A percentile compares a stretch with the other conserved stretches of the same genome.
phyloP scores from a whole-genome alignment of 2,113 vertebrate genomes.

The Eira barbara region DNA sequence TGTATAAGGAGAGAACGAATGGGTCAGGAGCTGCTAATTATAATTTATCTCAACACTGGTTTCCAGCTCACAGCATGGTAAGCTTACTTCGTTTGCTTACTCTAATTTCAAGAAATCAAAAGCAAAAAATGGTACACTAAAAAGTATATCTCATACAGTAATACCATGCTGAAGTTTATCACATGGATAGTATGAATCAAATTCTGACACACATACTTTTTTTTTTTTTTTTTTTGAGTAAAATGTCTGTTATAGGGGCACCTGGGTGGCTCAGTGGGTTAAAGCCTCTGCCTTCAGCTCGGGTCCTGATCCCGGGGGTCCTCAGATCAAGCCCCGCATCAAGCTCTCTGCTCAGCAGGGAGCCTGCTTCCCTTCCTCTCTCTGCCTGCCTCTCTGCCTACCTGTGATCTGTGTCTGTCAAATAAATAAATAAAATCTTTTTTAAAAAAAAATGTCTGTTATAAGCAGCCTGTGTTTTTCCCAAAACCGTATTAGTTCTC shows the following conservation, averaged over 20 bases:
- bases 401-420: too few species aligned
- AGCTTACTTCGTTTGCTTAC: not conserved
- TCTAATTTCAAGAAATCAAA: conserved; percentile 11
- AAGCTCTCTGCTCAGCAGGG: too few species aligned
- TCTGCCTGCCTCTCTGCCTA: too few species aligned
- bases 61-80: not conserved
- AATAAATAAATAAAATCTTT: too few species aligned
- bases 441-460: not conserved
- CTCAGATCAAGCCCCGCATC: too few species aligned
- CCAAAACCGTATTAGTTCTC: conserved; percentile 10
- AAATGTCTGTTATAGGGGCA: not conserved
- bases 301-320: too few species aligned
- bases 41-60: not conserved
- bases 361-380: too few species aligned
- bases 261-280: too few species aligned
- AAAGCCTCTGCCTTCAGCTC: too few species aligned
- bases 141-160: not conserved
- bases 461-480: not conserved
- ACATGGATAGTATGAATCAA: not conserved
- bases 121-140: not conserved
- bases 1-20: not conserved
- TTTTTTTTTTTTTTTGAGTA: not conserved
- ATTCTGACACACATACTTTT: not conserved
- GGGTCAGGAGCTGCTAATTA: not conserved
- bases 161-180: not conserved